A percentile compares a stretch with the other conserved stretches of the same genome.
Conservation (phyloP, 2,888 invertebrate species). For the Zygogramma bicolorata region DNA sequence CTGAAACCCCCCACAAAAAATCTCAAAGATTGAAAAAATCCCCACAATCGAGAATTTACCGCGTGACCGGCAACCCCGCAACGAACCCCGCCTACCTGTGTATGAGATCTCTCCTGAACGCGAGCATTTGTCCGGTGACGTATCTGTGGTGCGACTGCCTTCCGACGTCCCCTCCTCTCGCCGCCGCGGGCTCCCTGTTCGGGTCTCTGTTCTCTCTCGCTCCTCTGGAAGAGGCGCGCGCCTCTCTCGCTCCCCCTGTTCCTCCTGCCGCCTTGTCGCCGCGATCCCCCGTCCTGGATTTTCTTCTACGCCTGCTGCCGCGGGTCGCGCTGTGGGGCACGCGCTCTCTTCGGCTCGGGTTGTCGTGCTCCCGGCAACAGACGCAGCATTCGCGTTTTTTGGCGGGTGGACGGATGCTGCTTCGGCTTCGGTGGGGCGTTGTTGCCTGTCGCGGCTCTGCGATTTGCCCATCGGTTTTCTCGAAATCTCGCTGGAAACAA, state of each 20-base stretch:
- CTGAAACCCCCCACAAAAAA: too few relatives aligned
- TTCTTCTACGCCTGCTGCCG: constrained; percentile 63
- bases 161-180: constrained; percentile 2
- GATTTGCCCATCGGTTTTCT: constrained; percentile 31
- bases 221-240: constrained; percentile 28
- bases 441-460: constrained; percentile 10
- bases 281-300: constrained; percentile 48
- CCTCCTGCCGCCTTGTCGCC: too few relatives aligned
- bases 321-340: constrained; percentile 56
- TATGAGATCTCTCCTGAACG: constrained; percentile 61
- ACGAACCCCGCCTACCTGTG: constrained; percentile 50
- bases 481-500: too few relatives aligned
- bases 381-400: constrained; percentile 84
- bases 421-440: not conserved
- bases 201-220: constrained; percentile 46
- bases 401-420: constrained; percentile 62
- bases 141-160: constrained; percentile 42
- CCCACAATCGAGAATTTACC: too few relatives aligned
- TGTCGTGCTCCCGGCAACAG: constrained; percentile 71
- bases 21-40: too few relatives aligned
- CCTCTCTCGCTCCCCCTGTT: constrained; percentile 28
- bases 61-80: too few relatives aligned
- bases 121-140: constrained; percentile 64
- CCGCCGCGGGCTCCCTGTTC: constrained; percentile 29
- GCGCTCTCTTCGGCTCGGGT: constrained; percentile 45